Conservation (phyloP, 2,113 vertebrate genomes). For the Ovis canadensis region DNA sequence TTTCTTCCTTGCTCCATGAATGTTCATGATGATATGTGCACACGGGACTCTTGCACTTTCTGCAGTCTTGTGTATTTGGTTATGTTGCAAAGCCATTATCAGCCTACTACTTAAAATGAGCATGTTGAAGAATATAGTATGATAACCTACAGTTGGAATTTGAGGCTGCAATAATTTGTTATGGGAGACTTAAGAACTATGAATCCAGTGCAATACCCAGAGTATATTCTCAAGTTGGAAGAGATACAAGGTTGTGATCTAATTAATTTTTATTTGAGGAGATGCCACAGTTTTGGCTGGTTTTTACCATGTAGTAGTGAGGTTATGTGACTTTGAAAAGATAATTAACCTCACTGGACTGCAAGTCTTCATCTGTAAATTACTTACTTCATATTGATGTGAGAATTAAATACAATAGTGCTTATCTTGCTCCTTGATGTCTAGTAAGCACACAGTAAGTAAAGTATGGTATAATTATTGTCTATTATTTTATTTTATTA, state of each 20-base stretch:
- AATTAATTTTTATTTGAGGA: not conserved
- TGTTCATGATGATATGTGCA: not conserved
- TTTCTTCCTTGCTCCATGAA: not conserved
- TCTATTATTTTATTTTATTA: constrained; percentile 13
- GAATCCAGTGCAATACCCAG: not conserved
- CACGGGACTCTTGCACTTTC: not conserved
- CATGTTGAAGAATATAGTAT: not conserved
- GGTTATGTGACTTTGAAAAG: constrained; percentile 20
- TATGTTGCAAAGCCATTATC: not conserved
- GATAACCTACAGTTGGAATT: not conserved
- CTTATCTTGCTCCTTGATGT: not conserved
- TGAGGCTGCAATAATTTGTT: not conserved
- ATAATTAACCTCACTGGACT: constrained; percentile 2
- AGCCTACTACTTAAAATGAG: not conserved
- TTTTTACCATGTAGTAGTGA: not conserved
- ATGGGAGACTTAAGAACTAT: not conserved
- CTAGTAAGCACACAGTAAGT: not conserved
- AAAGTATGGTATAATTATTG: not conserved
- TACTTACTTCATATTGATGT: not conserved
- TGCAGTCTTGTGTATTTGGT: not conserved
- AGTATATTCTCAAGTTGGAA: not conserved
- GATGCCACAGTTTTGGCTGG: not conserved
- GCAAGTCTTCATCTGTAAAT: constrained; percentile 11
- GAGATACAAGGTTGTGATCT: not conserved
- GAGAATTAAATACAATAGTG: constrained; percentile 10